Percentiles rank a stretch among this genome's conserved stretches.
Evolutionary conservation across 2,888 invertebrate species (phyloP).

Genomic region (Margaritifera margaritifera): DNA sequence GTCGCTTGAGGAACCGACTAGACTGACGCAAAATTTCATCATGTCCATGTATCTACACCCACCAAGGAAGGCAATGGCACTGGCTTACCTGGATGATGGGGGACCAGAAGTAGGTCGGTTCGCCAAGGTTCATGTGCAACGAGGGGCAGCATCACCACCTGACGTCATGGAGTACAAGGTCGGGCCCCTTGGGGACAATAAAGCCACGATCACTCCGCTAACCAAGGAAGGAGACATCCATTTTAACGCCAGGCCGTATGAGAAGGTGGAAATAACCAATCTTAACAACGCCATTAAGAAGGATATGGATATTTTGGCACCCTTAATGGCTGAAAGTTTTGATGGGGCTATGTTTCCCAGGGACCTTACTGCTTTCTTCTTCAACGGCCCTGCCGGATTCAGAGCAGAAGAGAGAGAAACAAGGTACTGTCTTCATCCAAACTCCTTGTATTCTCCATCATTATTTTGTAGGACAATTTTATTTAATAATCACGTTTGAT

Average conservation of each 20-base stretch:
- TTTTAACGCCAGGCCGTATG: constrained; percentile 36
- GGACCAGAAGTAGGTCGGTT: constrained; percentile 34
- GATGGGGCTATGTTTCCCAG: constrained; percentile 22
- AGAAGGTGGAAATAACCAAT: constrained; percentile 16
- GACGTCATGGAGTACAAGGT: constrained; percentile 44
- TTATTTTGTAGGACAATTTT: too few relatives aligned
- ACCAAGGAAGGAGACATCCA: constrained; percentile 26
- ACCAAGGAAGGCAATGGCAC: constrained; percentile 21
- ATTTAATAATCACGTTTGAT: too few relatives aligned
- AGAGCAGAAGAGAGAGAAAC: constrained; percentile 25
- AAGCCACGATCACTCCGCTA: constrained; percentile 14
- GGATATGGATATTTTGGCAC: constrained; percentile 19
- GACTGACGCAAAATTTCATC: constrained; percentile 11
- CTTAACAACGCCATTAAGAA: constrained; percentile 2
- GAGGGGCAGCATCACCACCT: constrained; percentile 21
- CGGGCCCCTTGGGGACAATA: constrained; percentile 31
- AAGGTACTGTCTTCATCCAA: constrained; percentile 17
- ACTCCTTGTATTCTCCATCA: not conserved
- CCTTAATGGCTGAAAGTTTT: constrained; percentile 39
- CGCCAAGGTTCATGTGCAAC: constrained; percentile 36
- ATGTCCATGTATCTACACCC: constrained; percentile 28
- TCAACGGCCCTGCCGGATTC: constrained; percentile 37
- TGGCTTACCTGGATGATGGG: constrained; percentile 33
- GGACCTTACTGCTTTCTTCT: constrained; percentile 9
- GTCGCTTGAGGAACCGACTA: constrained; percentile 3